phyloP scores from a whole-genome alignment of 53 echinoderm and acorn worm genomes.

The Pentamera pediparva region DNA sequence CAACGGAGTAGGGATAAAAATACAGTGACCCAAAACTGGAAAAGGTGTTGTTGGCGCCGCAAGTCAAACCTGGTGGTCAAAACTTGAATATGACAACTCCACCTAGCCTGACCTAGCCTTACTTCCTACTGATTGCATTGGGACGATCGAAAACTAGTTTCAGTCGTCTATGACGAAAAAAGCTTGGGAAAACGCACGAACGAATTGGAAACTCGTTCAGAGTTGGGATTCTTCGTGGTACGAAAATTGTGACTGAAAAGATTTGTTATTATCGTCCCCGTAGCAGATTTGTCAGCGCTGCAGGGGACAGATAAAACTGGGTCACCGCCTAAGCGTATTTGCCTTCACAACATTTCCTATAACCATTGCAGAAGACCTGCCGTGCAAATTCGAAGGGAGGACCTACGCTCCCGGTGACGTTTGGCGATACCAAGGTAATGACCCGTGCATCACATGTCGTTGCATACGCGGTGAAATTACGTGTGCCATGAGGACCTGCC shows the following conservation, averaged over 20 bases:
- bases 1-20: no score
- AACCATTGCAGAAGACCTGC: not conserved
- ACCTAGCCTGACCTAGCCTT: no score
- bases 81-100: no score
- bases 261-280: not conserved
- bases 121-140: no score
- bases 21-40: no score
- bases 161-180: no score
- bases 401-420: not conserved
- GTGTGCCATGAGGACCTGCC: not conserved
- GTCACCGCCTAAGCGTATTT: not conserved
- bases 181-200: no score
- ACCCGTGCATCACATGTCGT: slow-evolving; percentile 14
- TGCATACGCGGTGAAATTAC: not conserved
- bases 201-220: not conserved
- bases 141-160: no score
- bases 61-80: no score
- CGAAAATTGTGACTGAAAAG: not conserved
- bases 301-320: not conserved
- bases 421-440: not conserved
- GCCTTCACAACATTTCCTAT: not conserved
- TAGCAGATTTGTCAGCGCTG: not conserved
- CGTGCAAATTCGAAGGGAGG: slow-evolving; percentile 18
- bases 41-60: no score
- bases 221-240: no score